Evolutionary conservation across 37 sponge, comb jelly and placozoan genomes (phyloP), one percentile per base, ranked within the genome.

Genomic region (Hexactinellida sp.): DNA sequence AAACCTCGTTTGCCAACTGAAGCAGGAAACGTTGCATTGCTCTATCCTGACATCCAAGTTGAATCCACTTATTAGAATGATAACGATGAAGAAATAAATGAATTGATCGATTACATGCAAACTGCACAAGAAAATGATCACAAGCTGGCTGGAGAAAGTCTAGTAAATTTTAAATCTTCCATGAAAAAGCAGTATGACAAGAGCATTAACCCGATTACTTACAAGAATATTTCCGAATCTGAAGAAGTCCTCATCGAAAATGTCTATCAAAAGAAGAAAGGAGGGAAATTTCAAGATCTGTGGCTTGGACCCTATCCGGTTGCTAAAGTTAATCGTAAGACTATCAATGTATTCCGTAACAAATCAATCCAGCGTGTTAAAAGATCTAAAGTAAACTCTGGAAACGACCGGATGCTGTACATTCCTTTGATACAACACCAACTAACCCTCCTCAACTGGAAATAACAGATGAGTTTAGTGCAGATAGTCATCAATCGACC

Each of bases 181-280:
- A 63, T 63, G 76, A 63, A 63, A 28, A 63, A 7, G 13, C 76
- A 63, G 34, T 63, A 63, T n/a, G 76, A 28, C 30, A 63, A 63
- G 76, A 63, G 13, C 3, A 63, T 63, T 28, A 63, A 63, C 76
- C 76, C 34, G 76, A 63, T 63, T 23, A 63, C 21, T 7, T 63
- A 21, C 76, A 63, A 63, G 3, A n/a, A 28, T 23, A 7, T 63
- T 63, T 21, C 3, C 1, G 34, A 63, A 63, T 21, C 76, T 21
- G 76, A 63, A 5, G 76, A 63, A 63, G 76, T 63, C 21, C 76
- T 63, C 76, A 63, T 63, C 30, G 34, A 63, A 63, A 63, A 63
- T 63, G 76, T 63, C 5, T 63, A 63, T 63, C 76, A 63, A 32
- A 63, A 63, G 76, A 63, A 63, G 30, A 63, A 63, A 63, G 76